A percentile compares a stretch with the other conserved stretches of the same genome.
phyloP scores from a whole-genome alignment of 2,797 vertebrate species.

The Morus bassanus region DNA sequence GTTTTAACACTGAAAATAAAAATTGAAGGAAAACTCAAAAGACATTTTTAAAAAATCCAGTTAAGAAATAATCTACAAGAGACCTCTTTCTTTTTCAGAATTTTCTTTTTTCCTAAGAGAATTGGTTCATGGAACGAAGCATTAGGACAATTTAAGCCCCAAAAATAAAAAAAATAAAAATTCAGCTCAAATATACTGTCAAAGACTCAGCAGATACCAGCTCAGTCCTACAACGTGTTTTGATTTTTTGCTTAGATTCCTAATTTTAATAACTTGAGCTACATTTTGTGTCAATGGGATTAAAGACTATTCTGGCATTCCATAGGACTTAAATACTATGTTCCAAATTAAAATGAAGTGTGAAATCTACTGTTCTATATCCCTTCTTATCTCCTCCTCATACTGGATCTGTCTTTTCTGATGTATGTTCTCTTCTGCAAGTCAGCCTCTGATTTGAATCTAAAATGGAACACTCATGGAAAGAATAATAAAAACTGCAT shows the following conservation, averaged over 20 bases:
- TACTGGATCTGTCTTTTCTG: not conserved
- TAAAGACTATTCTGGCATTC: not conserved
- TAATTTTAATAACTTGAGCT: not conserved
- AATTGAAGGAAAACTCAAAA: not conserved
- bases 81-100: not conserved
- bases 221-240: not conserved
- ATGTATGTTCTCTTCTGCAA: not conserved
- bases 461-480: not conserved
- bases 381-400: not conserved
- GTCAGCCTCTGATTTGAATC: not conserved
- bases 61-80: not conserved
- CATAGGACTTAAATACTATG: not conserved
- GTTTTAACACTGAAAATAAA: not conserved
- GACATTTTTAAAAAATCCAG: not conserved
- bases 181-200: not conserved
- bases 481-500: not conserved
- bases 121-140: not conserved
- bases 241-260: not conserved
- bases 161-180: not conserved
- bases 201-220: not conserved
- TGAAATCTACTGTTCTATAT: not conserved
- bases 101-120: not conserved
- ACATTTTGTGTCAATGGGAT: not conserved
- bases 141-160: not conserved
- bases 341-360: not conserved